Evolutionary conservation across 2,888 invertebrate species (phyloP).

Genomic region (Noctua pronuba): DNA sequence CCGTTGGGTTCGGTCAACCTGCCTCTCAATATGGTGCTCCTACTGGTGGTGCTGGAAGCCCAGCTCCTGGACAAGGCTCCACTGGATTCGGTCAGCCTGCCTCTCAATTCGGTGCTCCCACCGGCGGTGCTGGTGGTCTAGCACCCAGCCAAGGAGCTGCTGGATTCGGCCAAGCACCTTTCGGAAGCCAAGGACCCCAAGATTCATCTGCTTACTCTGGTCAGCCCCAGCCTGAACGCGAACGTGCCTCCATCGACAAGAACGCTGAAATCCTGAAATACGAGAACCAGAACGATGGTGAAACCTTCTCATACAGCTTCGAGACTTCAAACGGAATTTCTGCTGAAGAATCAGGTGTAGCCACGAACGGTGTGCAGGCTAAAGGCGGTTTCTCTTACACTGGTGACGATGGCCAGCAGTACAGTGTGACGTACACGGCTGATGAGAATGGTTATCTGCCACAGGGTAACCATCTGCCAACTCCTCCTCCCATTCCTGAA

Average conservation of each 20-base stretch:
- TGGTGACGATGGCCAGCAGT: conserved; percentile 85
- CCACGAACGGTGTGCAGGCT: conserved; percentile 85
- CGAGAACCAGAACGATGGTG: conserved; percentile 84
- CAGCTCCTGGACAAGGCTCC: conserved; percentile 1
- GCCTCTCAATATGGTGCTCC: conserved; percentile 57
- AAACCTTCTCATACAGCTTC: conserved; percentile 83
- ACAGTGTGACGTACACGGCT: conserved; percentile 85
- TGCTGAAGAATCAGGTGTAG: conserved; percentile 86
- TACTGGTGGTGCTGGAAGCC: conserved; percentile 13
- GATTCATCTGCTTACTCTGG: conserved; percentile 62
- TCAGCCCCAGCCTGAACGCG: conserved; percentile 78
- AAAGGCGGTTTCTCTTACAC: conserved; percentile 86
- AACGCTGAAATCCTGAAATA: conserved; percentile 83
- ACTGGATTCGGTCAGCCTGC: conserved; percentile 43
- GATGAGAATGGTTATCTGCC: conserved; percentile 87
- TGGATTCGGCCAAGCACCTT: conserved; percentile 57
- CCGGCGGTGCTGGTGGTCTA: conserved; percentile 22
- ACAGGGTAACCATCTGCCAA: conserved; percentile 85
- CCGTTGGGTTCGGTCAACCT: conserved; percentile 37
- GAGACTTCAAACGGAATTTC: conserved; percentile 88
- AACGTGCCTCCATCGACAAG: conserved; percentile 82
- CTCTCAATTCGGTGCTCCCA: conserved; percentile 60
- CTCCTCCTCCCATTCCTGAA: conserved; percentile 86
- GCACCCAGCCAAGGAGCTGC: conserved; percentile 59
- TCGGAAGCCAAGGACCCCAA: conserved; percentile 62